Conservation (phyloP, 2,797 vertebrate genomes). For the Anolis apletophallus region DNA sequence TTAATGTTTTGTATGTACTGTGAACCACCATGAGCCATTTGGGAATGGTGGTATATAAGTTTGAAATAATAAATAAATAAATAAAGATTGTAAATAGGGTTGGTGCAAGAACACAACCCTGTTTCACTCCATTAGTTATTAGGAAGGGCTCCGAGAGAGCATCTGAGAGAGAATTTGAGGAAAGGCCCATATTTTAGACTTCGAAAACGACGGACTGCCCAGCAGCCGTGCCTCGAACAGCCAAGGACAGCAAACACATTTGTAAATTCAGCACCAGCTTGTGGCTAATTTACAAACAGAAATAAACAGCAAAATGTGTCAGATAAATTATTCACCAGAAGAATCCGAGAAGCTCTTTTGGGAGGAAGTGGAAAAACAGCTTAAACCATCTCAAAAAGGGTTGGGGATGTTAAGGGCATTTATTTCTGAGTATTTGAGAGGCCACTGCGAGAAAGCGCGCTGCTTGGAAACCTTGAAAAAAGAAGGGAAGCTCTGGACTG, state of each 20-base stretch:
- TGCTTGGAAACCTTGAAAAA: background rate
- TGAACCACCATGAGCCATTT: no score
- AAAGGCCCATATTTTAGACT: background rate
- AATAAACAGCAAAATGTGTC: constrained; percentile 48
- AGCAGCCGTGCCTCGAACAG: background rate
- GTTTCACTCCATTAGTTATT: no score
- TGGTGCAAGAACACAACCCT: no score
- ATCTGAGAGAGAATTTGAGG: no score
- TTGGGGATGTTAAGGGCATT: constrained; percentile 17
- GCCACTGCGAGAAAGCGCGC: background rate
- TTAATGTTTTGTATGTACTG: no score
- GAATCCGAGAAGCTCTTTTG: constrained; percentile 39
- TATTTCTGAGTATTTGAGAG: constrained; percentile 4
- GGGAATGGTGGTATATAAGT: no score
- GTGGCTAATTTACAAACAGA: constrained; percentile 46
- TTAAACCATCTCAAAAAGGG: constrained; percentile 29
- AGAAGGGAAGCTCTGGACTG: background rate
- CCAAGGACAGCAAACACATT: constrained; percentile 25
- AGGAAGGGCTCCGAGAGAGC: no score
- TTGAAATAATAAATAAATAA: no score
- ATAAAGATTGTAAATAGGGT: no score
- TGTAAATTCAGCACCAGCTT: constrained; percentile 42
- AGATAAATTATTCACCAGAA: constrained; percentile 55
- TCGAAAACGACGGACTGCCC: background rate
- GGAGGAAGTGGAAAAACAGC: constrained; percentile 36